Percentiles rank a stretch among this genome's conserved stretches.
Evolutionary conservation across 2,888 invertebrate genomes (phyloP).

Genomic region (Brachyptera risi): DNA sequence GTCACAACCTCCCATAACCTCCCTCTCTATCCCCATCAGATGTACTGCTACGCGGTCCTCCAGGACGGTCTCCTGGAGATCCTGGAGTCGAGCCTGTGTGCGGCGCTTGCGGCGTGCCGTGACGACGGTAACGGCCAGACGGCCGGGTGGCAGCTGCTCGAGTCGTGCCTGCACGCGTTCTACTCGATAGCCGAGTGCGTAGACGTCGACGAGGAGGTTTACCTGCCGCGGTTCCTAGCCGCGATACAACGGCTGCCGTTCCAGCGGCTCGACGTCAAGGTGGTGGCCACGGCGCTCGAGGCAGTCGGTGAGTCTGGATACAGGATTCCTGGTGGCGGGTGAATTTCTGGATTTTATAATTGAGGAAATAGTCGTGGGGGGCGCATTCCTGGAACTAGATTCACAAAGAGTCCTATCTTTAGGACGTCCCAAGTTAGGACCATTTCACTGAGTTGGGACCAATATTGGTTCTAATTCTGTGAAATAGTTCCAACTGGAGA

Average conservation of each 20-base stretch:
- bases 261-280: slow-evolving; percentile 54
- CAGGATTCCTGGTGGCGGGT: too few relatives aligned
- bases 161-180: slow-evolving; percentile 64
- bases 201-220: slow-evolving; percentile 52
- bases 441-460: too few relatives aligned
- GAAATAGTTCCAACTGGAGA: too few relatives aligned
- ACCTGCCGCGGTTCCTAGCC: slow-evolving; percentile 57
- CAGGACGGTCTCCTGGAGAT: slow-evolving; percentile 67
- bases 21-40: too few relatives aligned
- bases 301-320: slow-evolving; percentile 58
- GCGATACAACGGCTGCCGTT: slow-evolving; percentile 60
- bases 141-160: slow-evolving; percentile 49
- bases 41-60: slow-evolving; percentile 83
- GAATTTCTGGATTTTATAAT: too few relatives aligned
- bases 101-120: slow-evolving; percentile 49
- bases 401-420: too few relatives aligned
- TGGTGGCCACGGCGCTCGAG: slow-evolving; percentile 69
- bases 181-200: slow-evolving; percentile 61
- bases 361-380: too few relatives aligned
- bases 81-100: slow-evolving; percentile 60
- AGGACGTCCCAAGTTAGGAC: too few relatives aligned
- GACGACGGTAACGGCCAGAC: too few relatives aligned
- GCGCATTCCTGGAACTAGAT: too few relatives aligned
- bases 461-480: too few relatives aligned
- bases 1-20: too few relatives aligned